A percentile compares a stretch with the other conserved stretches of the same genome.
Evolutionary conservation across 2,888 invertebrate genomes (phyloP).

Genomic region (Petrophora chlorosata): DNA sequence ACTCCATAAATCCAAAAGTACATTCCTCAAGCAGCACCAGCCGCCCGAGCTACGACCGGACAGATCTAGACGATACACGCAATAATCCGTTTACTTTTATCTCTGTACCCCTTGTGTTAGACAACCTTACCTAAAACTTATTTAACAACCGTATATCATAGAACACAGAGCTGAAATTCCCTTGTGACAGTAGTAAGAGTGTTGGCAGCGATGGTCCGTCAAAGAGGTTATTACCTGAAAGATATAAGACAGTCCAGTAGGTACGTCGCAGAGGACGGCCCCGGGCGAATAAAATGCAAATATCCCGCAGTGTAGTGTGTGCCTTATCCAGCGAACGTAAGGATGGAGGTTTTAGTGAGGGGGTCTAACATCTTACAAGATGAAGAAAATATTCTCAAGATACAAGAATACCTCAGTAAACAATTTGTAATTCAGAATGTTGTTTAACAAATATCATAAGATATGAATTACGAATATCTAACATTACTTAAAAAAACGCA

Average conservation of each 20-base stretch:
- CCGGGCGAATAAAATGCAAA: slow-evolving; percentile 78
- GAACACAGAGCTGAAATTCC: slow-evolving; percentile 21
- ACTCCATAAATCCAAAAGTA: slow-evolving; percentile 31
- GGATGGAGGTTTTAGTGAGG: slow-evolving; percentile 44
- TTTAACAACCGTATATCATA: slow-evolving; percentile 24
- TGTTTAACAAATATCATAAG: too few relatives aligned
- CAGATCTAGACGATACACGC: slow-evolving; percentile 71
- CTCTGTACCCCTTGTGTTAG: slow-evolving; percentile 66
- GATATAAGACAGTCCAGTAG: slow-evolving; percentile 65
- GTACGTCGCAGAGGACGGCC: slow-evolving; percentile 48
- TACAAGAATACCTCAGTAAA: too few relatives aligned
- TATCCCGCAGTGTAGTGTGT: slow-evolving; percentile 61
- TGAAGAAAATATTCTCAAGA: too few relatives aligned
- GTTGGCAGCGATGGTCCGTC: slow-evolving; percentile 60
- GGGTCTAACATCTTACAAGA: too few relatives aligned
- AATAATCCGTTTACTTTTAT: slow-evolving; percentile 82
- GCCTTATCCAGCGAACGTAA: slow-evolving; percentile 49
- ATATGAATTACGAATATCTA: too few relatives aligned
- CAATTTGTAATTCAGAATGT: too few relatives aligned
- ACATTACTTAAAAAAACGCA: too few relatives aligned
- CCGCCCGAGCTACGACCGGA: slow-evolving; percentile 45
- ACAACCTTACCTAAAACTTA: slow-evolving; percentile 43
- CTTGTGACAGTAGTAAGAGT: slow-evolving; percentile 12
- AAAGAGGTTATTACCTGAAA: slow-evolving; percentile 82
- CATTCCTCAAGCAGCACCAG: slow-evolving; percentile 25